Conservation (phyloP, 2,888 invertebrate species). For the Cynaeus angustus region DNA sequence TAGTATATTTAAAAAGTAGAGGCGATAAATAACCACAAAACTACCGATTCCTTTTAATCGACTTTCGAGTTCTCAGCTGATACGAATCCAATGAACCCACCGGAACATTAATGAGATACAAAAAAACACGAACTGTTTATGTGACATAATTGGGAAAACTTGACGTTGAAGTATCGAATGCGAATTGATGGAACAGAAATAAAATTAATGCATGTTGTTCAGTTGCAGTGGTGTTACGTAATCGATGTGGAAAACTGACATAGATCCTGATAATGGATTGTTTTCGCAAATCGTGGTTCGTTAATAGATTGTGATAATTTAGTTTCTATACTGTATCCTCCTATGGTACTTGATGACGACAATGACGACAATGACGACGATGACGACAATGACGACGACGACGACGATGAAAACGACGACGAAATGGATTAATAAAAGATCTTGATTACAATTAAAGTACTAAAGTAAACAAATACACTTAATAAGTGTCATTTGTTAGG, state of each 20-base stretch:
- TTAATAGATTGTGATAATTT: slow-evolving; percentile 26
- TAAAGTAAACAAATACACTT: slow-evolving; percentile 28
- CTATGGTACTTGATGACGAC: slow-evolving; percentile 13
- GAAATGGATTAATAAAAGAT: background rate
- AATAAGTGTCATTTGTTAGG: slow-evolving; percentile 27
- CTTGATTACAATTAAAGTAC: background rate
- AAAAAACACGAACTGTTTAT: background rate
- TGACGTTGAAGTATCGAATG: background rate
- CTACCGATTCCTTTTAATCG: slow-evolving; percentile 37
- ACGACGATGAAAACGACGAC: background rate
- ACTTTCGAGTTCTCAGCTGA: slow-evolving; percentile 40
- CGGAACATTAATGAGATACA: slow-evolving; percentile 11
- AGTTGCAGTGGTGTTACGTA: background rate
- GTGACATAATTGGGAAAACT: slow-evolving; percentile 5
- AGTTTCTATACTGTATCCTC: slow-evolving; percentile 9
- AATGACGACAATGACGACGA: too few relatives aligned
- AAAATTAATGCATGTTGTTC: background rate
- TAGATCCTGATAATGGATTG: background rate
- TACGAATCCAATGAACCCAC: slow-evolving; percentile 16
- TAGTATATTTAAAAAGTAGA: slow-evolving; percentile 40
- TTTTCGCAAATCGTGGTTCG: background rate
- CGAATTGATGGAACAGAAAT: background rate
- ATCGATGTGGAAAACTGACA: background rate
- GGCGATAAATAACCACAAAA: slow-evolving; percentile 41
- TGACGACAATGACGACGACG: too few relatives aligned